Percentiles rank a stretch among this genome's conserved stretches.
Conservation (phyloP, 2,888 invertebrate genomes). For the Chironomus riparius region DNA sequence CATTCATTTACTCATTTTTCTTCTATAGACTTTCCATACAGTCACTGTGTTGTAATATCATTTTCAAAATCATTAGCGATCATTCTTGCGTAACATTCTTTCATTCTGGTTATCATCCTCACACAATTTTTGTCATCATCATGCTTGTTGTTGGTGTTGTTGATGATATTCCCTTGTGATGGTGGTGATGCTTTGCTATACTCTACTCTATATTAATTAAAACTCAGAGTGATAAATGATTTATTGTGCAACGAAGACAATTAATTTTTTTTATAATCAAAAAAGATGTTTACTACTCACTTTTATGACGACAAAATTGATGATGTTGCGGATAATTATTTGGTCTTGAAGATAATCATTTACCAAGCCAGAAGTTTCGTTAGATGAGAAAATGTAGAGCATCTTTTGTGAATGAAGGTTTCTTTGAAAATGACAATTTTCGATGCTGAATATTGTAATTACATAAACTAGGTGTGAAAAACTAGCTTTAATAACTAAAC, state of each 20-base stretch:
- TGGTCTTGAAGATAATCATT: constrained; percentile 20
- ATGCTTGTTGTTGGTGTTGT: background rate
- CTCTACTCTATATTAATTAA: constrained; percentile 23
- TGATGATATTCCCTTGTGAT: background rate
- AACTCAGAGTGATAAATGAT: constrained; percentile 27
- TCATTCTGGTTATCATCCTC: constrained; percentile 5
- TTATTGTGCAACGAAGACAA: constrained; percentile 26
- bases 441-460: too few relatives aligned
- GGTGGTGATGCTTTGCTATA: background rate
- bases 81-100: background rate
- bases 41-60: background rate
- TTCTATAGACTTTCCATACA: background rate
- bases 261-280: constrained; percentile 26
- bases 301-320: constrained; percentile 26
- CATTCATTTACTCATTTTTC: background rate
- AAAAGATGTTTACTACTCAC: constrained; percentile 19
- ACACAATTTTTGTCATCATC: constrained; percentile 8
- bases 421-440: too few relatives aligned
- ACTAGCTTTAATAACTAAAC: too few relatives aligned
- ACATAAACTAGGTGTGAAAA: too few relatives aligned
- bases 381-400: background rate
- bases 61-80: constrained; percentile 23
- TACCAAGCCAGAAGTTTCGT: background rate
- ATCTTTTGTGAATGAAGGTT: background rate
- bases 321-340: constrained; percentile 22